Conservation (phyloP, 2,113 vertebrate species). For the Strix uralensis region DNA sequence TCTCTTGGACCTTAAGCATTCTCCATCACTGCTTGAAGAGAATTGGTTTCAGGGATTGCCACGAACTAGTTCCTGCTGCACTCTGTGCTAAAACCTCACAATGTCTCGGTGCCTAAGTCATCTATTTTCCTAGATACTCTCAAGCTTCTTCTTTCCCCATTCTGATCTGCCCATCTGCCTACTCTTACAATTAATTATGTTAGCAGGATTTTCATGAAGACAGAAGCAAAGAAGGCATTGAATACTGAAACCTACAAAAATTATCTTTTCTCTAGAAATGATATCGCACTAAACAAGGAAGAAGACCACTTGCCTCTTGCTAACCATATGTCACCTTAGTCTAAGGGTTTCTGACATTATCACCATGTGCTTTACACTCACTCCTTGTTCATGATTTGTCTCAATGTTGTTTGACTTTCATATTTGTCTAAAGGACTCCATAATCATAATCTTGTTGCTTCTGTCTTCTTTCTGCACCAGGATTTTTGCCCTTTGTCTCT, state of each 20-base stretch:
- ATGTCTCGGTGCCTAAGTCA: accelerated
- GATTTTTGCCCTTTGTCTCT: not conserved
- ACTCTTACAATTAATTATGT: not conserved
- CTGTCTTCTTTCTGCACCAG: not conserved
- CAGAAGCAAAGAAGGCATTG: not conserved
- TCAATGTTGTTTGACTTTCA: not conserved
- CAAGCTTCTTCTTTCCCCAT: not conserved
- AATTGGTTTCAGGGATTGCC: not conserved
- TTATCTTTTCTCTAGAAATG: not conserved
- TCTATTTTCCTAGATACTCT: not conserved
- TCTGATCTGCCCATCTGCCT: not conserved
- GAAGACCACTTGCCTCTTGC: not conserved
- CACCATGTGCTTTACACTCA: not conserved
- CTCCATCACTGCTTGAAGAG: not conserved
- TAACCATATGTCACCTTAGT: not conserved
- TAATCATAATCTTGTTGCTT: not conserved
- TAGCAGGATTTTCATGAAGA: not conserved
- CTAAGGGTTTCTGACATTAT: not conserved
- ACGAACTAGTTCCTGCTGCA: not conserved
- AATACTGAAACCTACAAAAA: not conserved
- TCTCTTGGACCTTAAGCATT: not conserved
- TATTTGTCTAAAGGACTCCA: not conserved
- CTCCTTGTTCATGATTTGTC: not conserved
- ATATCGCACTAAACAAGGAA: not conserved
- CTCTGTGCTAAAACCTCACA: not conserved